phyloP scores from a whole-genome alignment of 2,888 invertebrate species.

The Helicoverpa assulta region DNA sequence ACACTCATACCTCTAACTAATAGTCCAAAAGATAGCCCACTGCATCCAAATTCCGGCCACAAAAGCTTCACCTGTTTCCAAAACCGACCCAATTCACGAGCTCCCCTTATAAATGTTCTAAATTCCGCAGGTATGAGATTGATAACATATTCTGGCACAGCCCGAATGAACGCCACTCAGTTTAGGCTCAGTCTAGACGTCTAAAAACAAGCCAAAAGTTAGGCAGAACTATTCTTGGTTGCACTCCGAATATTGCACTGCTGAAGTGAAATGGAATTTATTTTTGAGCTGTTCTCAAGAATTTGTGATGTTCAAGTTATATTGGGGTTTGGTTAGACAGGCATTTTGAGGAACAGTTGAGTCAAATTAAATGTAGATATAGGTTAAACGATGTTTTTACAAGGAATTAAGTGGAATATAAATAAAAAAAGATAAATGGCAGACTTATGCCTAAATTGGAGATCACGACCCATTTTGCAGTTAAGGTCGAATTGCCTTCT shows the following conservation, averaged over 20 bases:
- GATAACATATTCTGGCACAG: constrained; percentile 53
- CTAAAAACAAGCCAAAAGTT: constrained; percentile 34
- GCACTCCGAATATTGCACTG: constrained; percentile 26
- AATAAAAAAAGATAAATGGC: no score
- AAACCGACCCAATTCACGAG: constrained; percentile 33
- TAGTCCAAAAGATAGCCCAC: background rate
- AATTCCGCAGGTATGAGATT: constrained; percentile 41
- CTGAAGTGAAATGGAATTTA: constrained; percentile 25
- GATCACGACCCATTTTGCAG: no score
- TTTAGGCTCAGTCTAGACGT: constrained; percentile 53
- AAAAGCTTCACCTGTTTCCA: background rate
- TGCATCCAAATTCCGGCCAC: constrained; percentile 5
- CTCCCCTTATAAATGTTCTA: constrained; percentile 27
- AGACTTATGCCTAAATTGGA: no score
- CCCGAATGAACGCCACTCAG: constrained; percentile 45
- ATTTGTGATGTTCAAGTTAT: constrained; percentile 1
- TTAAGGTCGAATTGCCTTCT: no score
- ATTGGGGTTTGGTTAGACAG: background rate
- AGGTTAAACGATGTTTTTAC: no score
- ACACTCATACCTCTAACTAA: background rate
- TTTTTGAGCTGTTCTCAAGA: constrained; percentile 25
- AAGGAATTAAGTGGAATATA: no score
- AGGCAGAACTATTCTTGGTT: constrained; percentile 23
- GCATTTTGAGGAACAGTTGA: constrained; percentile 6
- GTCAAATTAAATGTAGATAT: no score